Evolutionary conservation across 2,797 vertebrate species (phyloP), one percentile per base, ranked within the genome.

Genomic region (Nyctalus aviator): DNA sequence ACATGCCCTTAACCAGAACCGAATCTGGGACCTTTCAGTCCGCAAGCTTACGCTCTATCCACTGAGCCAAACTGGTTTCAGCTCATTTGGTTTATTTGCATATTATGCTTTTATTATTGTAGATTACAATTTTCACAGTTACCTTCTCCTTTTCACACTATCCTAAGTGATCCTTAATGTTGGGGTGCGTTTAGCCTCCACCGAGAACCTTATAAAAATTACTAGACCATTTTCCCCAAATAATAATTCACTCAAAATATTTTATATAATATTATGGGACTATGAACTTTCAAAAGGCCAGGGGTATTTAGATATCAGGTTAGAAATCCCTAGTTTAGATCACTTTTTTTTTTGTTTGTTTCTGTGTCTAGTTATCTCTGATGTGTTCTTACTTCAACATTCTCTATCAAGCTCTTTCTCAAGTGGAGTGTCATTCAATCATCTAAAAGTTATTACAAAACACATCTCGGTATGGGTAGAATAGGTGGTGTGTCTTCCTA

Each of bases 361-460:
- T 30, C 15, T 59, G 8, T 32, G n/a, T 44, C 12, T 71, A 75
- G 32, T 72, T 81, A 75, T 55, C 21, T 25, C 10, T 55, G 9
- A 13, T 4, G 57, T 57, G 12, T 35, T 88, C 50, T 91, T 35
- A 79, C 46, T 89, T 66, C 11, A 68, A 30, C 21, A 87, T 84
- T 69, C 17, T 78, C 48, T 86, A 30, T 10, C 4, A 64, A 35
- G 32, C 10, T 50, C 13, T 41, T 85, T 64, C 71, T 88, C 69
- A 71, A 62, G 2, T 68, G 12, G 20, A 37, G 12, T 27, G 21
- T 21, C 66, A 37, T 62, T 23, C 11, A 44, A 17, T 78, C 18
- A 88, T 41, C 48, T 78, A 85, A 30, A 44, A 79, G 2, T 0
- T 92, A 93, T 83, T 90, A 92, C 0, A n/a, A 84, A 75, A 83